Conservation (phyloP, 1,140 invertebrate genomes). For the Caenorhabditis latens region DNA sequence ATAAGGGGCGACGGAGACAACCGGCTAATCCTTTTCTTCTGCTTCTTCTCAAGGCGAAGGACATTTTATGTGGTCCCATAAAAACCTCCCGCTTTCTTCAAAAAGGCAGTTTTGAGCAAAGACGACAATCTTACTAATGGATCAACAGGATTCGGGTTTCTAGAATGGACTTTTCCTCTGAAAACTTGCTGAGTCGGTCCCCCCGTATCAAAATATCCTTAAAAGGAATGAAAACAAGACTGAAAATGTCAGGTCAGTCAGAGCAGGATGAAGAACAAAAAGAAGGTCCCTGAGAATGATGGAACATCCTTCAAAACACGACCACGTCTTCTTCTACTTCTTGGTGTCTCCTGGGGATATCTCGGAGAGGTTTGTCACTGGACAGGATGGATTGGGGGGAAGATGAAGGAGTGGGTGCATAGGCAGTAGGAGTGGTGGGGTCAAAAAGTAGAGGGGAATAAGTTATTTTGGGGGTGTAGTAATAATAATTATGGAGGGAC, state of each 20-base stretch:
- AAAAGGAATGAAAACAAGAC: background rate
- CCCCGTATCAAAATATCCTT: too few species aligned
- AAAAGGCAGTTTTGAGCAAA: background rate
- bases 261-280: background rate
- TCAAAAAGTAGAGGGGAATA: background rate
- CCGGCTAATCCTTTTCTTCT: constrained; percentile 4
- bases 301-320: background rate
- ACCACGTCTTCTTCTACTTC: background rate
- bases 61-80: constrained; percentile 17
- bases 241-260: background rate
- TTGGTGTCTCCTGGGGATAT: background rate
- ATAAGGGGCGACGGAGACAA: background rate
- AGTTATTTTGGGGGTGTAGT: background rate
- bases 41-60: background rate
- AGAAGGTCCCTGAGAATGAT: constrained; percentile 9
- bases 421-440: background rate
- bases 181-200: too few species aligned
- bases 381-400: background rate
- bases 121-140: constrained; percentile 17
- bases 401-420: too few species aligned
- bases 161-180: too few species aligned
- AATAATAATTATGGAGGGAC: too few species aligned
- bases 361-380: background rate
- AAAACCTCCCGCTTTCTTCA: background rate
- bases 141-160: background rate